Base-by-base conservation (phyloP, 2,888 invertebrate genomes). In the Papilio demoleus region DNA sequence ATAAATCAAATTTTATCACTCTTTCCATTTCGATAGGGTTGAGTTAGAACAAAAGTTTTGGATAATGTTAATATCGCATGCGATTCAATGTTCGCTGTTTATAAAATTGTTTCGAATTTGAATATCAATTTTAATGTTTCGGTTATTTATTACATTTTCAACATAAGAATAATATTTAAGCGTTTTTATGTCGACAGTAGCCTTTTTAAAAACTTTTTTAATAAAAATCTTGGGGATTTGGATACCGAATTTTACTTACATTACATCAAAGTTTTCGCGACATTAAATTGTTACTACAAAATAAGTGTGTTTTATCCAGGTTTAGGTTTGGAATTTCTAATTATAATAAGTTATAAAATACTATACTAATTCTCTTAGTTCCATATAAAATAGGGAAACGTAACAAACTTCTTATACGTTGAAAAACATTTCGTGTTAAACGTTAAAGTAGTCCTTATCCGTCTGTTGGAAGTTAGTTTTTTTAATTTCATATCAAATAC, bases 1-100 rank as follows among this genome's bases (percentile, higher is more conserved):
- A 60, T 64, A 68, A 68, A 68, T 68, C 68, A 68, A 40, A 68
- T 34, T 68, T 64, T 64, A 68, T 68, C 64, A 65, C 68, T 60
- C 64, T 59, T 68, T 64, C 47, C 64, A 38, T 50, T 50, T 47
- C 50, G 45, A 36, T 17, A 17, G 42, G 42, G 64, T 34, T 12
- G 27, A 36, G 19, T 64, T 65, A 36, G 63, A 40, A 59, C 59
- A 64, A 65, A 64, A 64, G 59, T 60, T 68, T 64, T 22, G 38
- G 58, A 60, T 31, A 12, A 63, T 68, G 45, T 62, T 58, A 68
- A 63, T 58, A 17, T 24, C 36, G 56, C 68, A 63, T 63, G 56
- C 47, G 42, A 65, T 56, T 9, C n/a, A 11, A 36, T 65, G 58
- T 27, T 65, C 12, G 38, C 12, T 38, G 31, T 34, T 40, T 65